Base-by-base conservation (phyloP, 2,797 vertebrate genomes). In the Cetoscarus ocellatus region DNA sequence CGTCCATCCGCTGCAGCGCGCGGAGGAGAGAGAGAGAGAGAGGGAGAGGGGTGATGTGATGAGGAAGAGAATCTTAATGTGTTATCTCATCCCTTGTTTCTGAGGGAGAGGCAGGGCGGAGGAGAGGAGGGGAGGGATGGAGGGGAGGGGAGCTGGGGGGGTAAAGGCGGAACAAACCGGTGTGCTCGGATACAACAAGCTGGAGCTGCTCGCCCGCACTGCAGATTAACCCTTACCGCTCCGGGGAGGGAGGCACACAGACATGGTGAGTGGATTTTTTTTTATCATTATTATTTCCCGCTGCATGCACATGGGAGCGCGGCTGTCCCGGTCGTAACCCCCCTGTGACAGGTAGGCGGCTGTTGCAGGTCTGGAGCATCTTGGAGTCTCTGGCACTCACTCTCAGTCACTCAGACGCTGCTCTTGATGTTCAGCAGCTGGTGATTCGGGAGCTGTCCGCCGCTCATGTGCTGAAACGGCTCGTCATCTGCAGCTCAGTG, bases 161-260 rank as follows among this genome's bases (percentile, higher is more conserved):
- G 61, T 45, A 6, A 84, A 94, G 91, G 92, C 93, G 92, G 94
- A 93, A 94, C 91, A 94, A 93, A 93, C 93, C 93, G 92, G 93
- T 92, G 94, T 86, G 91, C 92, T 92, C 90, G 86, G 12, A 6
- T 12, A 90, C 91, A 93, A 92, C 93, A 93, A 86, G 91, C 91
- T 91, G 91, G 82, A 93, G 90, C 92, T 87, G 91, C 88, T 94
- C 92, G 86, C 92, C 94, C 93, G 94, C 94, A 95, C 95, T 95
- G 94, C 95, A 95, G 94, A 94, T 95, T 94, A 95, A 95, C 94
- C 88, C 89, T 86, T 93, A 10, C 69, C 40, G 75, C 62, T 84
- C 95, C 88, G 84, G 83, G 62, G 81, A 84, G 62, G 79, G 77
- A 77, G 63, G 27, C 27, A 27, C 2, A 27, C 82, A 68, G 63